phyloP scores from a whole-genome alignment of 2,113 vertebrate genomes.

The Rhodinocichla rosea region DNA sequence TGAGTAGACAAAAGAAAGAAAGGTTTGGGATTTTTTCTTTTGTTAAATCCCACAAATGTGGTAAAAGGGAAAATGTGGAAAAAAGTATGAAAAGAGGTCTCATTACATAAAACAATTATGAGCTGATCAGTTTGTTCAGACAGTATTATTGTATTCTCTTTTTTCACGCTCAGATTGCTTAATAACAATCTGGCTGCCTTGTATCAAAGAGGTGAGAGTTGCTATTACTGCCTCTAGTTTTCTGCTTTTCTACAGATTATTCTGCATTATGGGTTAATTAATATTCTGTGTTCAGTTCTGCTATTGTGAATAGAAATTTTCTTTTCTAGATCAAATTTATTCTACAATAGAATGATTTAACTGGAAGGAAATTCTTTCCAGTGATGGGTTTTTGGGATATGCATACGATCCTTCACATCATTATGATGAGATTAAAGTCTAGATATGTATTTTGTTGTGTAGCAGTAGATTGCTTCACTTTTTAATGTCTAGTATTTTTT shows the following conservation, averaged over 20 bases:
- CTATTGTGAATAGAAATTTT: not conserved
- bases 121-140: not conserved
- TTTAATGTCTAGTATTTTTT: not conserved
- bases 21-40: not conserved
- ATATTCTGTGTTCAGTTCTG: not conserved
- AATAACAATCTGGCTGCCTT: not conserved
- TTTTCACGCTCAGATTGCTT: not conserved
- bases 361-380: not conserved
- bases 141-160: not conserved
- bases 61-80: not conserved
- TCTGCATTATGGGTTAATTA: not conserved
- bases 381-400: not conserved
- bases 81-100: not conserved
- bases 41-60: not conserved
- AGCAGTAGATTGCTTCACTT: not conserved
- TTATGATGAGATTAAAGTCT: not conserved
- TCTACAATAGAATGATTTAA: not conserved
- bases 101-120: not conserved
- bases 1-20: constrained; percentile 37
- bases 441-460: not conserved
- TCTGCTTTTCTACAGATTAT: not conserved
- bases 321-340: not conserved
- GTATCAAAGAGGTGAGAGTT: not conserved
- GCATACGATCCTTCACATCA: not conserved
- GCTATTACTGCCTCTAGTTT: not conserved